Conservation (phyloP, 2,797 vertebrate genomes). For the Luscinia megarhynchos region DNA sequence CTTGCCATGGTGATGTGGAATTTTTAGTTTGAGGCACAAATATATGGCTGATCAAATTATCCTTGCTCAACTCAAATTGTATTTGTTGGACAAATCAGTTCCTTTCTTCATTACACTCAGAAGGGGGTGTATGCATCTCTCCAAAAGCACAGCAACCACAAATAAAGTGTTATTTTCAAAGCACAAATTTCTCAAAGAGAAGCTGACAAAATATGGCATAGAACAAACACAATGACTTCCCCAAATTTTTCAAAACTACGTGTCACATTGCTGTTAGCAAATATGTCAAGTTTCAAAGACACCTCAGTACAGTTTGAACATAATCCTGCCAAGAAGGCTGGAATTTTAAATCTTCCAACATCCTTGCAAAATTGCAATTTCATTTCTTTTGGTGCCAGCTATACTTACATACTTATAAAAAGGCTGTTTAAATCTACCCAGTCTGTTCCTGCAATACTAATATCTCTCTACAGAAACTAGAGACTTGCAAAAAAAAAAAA, state of each 20-base stretch:
- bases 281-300: background rate
- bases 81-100: background rate
- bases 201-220: background rate
- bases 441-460: background rate
- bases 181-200: background rate
- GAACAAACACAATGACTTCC: background rate
- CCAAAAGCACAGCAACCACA: background rate
- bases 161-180: background rate
- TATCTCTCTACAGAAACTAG: background rate
- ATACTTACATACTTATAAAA: background rate
- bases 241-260: background rate
- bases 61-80: background rate
- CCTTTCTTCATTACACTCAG: background rate
- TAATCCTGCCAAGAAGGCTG: background rate
- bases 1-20: background rate
- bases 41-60: background rate
- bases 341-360: background rate
- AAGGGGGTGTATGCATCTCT: rapidly evolving
- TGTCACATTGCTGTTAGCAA: background rate
- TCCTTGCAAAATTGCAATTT: background rate
- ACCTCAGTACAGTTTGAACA: background rate
- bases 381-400: background rate
- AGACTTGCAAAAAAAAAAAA: background rate
- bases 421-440: background rate
- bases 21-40: background rate